A percentile compares a stretch with the other conserved stretches of the same genome.
Conservation (phyloP, 2,797 vertebrate genomes). For the Lepus oiostolus region DNA sequence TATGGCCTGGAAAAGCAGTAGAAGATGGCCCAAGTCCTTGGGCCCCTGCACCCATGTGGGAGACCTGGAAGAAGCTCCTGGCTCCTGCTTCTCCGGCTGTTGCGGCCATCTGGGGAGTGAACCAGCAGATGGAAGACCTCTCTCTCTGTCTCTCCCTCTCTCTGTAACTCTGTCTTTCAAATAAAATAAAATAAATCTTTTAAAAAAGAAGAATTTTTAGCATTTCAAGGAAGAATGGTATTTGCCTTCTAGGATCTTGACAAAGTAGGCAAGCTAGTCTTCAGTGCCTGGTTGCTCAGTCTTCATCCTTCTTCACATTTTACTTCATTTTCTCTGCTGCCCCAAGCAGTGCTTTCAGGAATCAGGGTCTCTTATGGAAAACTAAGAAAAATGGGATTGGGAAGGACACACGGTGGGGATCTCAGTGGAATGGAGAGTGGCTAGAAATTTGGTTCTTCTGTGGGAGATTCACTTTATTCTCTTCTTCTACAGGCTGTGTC, state of each 20-base stretch:
- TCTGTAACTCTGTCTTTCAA: no score
- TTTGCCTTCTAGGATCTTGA: not conserved
- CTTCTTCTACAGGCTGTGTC: not conserved
- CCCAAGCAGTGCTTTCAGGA: not conserved
- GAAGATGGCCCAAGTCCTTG: no score
- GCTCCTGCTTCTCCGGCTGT: no score
- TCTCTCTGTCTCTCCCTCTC: no score
- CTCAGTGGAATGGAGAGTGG: not conserved
- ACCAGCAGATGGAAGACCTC: no score
- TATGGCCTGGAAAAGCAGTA: no score
- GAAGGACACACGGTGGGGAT: not conserved
- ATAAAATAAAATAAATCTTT: no score
- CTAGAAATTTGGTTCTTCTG: not conserved
- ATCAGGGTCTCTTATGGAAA: not conserved
- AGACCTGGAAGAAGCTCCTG: no score
- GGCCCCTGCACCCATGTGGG: no score
- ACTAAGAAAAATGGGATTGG: not conserved
- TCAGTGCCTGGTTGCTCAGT: not conserved
- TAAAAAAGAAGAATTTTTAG: not conserved
- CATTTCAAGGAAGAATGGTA: not conserved
- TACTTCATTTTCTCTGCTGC: not conserved
- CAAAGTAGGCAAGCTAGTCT: not conserved
- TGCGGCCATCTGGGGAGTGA: no score
- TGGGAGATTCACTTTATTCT: not conserved
- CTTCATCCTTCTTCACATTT: not conserved